phyloP scores from a whole-genome alignment of 2,888 invertebrate species.

The Xanthia icteritia region DNA sequence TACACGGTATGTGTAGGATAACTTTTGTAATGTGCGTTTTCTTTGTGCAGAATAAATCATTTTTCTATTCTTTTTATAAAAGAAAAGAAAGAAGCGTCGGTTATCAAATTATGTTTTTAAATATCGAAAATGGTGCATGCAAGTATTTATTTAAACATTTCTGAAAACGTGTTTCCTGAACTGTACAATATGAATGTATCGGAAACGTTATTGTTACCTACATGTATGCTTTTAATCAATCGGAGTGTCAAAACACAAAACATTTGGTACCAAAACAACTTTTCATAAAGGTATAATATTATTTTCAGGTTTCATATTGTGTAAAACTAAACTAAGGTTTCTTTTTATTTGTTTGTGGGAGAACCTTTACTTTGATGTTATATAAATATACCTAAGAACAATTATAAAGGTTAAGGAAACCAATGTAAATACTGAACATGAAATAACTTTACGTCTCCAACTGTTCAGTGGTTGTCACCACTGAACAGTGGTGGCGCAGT shows the following conservation, averaged over 20 bases:
- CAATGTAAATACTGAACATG: constrained; percentile 1
- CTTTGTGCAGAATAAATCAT: neutral
- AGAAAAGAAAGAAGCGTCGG: too few relatives aligned
- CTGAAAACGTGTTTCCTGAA: constrained; percentile 12
- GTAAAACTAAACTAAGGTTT: constrained; percentile 23
- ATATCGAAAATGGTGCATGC: neutral
- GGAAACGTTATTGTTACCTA: constrained; percentile 7
- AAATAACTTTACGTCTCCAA: neutral
- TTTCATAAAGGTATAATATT: constrained; percentile 11
- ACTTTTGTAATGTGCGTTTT: neutral
- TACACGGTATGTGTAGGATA: too few relatives aligned
- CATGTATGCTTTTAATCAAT: constrained; percentile 46
- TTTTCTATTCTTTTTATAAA: neutral
- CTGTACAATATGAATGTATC: constrained; percentile 15
- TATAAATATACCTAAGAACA: neutral
- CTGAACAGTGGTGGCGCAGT: too few relatives aligned
- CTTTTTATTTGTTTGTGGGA: constrained; percentile 16
- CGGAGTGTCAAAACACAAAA: constrained; percentile 28
- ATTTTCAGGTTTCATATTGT: constrained; percentile 36
- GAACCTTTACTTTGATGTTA: constrained; percentile 27
- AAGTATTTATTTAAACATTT: constrained; percentile 10
- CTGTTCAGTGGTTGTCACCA: too few relatives aligned
- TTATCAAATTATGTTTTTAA: neutral
- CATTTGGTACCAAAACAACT: constrained; percentile 22
- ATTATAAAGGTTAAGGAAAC: neutral